Evolutionary conservation across 2,113 vertebrate species (phyloP), one percentile per base, ranked within the genome.

Genomic region (Leucosticte australis): DNA sequence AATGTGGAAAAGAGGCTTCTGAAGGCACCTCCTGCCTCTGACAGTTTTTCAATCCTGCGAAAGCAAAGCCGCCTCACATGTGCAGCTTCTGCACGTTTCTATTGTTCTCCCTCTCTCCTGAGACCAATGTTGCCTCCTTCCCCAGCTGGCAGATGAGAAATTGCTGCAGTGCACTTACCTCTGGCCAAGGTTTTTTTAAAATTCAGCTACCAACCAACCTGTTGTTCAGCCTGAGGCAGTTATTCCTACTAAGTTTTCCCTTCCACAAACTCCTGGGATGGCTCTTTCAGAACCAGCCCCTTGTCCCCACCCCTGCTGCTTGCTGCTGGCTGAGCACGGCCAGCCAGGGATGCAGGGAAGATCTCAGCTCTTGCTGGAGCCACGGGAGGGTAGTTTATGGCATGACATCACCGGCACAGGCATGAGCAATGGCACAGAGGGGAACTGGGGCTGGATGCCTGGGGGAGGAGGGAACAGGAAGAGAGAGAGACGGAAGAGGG

Each of bases 241-340:
- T 28, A 30, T 13, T 70, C 47, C 65, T 49, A 16, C 20, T 3
- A 14, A 50, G 22, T 4, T 77, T 74, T 57, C 15, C 33, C 33
- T 56, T 20, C 63, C 21, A 27, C 24, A 28, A 12, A 5, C 5
- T 14, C 13, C 22, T 2, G 1, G 42, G 46, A 28, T 8, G 18
- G 21, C 24, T 47, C 31, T 53, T 47, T 20, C 9, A 31, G 9
- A 44, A 16, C 18, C 55, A 80, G 53, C 3, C 0, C 0, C 26
- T 35, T 27, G 21, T 13, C 42, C 50, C 79, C 30, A 17, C 6
- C 30, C 6, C 27, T 5, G 0, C 31, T 31, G 11, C 23, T 17
- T 13, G 67, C 30, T 52, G 1, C 52, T 13, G 52, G n/a, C 28
- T 3, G 18, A 65, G 52, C 3, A 5, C 0, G 0, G 42, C 44